phyloP scores from a whole-genome alignment of 2,888 invertebrate species.

The Argyra leucocephala region DNA sequence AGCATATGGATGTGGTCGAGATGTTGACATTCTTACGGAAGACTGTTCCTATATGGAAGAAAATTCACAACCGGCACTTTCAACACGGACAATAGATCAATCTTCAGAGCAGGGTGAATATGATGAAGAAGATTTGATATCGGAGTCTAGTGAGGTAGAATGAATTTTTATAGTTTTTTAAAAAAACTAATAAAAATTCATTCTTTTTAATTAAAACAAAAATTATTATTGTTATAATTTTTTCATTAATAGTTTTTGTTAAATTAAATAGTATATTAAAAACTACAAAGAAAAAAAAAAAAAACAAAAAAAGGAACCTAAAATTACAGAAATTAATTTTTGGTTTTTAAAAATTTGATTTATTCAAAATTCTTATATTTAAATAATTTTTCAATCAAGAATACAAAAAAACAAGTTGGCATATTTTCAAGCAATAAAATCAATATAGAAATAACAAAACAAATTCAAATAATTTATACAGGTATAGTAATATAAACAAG shows the following conservation, averaged over 20 bases:
- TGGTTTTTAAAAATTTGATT: too few species aligned
- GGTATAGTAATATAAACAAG: too few species aligned
- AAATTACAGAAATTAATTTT: too few species aligned
- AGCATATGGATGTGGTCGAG: slow-evolving; percentile 38
- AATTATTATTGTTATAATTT: background rate
- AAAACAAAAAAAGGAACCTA: too few species aligned
- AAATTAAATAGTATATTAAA: background rate
- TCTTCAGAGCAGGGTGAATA: background rate
- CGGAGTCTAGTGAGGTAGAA: slow-evolving; percentile 8
- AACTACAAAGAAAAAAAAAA: too few species aligned
- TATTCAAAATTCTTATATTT: too few species aligned
- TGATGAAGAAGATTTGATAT: slow-evolving; percentile 4
- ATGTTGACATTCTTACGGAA: slow-evolving; percentile 33
- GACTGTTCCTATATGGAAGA: slow-evolving; percentile 15
- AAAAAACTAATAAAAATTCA: background rate
- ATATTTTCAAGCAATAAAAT: too few species aligned
- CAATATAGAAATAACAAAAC: too few species aligned
- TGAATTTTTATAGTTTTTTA: background rate
- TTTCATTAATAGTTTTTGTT: background rate
- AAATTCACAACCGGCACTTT: background rate
- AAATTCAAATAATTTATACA: too few species aligned
- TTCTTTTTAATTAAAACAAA: background rate
- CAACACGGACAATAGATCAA: slow-evolving; percentile 7
- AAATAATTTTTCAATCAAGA: too few species aligned
- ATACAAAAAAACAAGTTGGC: too few species aligned